These are phyloP conservation scores for Mamestra brassicae DNA, from an alignment of 2,888 invertebrate genomes.

Conservation along the genomic window DNA sequence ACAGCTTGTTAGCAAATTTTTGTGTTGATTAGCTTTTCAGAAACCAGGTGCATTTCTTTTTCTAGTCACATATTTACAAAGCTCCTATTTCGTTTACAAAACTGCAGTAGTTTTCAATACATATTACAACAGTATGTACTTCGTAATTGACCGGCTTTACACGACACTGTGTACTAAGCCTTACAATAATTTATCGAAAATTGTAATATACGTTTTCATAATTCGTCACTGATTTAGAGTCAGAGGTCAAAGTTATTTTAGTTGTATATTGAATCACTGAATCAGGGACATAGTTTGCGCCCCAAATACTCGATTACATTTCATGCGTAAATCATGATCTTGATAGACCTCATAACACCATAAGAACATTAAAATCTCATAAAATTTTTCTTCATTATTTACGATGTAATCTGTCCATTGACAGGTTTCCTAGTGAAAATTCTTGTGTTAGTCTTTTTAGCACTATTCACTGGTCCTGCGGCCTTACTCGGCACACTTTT, in stretches of 20 bases:
- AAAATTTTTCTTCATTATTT: conserved; percentile 49
- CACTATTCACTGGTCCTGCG: conserved; percentile 65
- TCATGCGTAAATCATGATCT: conserved; percentile 22
- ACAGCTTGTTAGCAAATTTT: not conserved
- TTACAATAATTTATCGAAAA: conserved; percentile 48
- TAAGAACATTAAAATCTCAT: conserved; percentile 47
- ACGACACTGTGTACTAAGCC: conserved; percentile 49
- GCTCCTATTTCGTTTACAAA: conserved; percentile 9
- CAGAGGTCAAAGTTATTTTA: conserved; percentile 42
- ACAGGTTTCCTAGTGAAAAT: conserved; percentile 80
- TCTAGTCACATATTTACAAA: conserved; percentile 4
- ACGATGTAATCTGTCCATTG: conserved; percentile 77
- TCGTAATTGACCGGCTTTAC: conserved; percentile 58
- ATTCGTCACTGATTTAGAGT: conserved; percentile 49
- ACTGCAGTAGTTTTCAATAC: conserved; percentile 28
- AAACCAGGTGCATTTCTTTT: conserved; percentile 7
- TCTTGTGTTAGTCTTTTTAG: conserved; percentile 77
- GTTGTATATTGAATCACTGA: conserved; percentile 8
- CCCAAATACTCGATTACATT: conserved; percentile 39
- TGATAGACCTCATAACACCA: conserved; percentile 36
- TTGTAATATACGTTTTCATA: conserved; percentile 45
- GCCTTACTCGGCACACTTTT: conserved; percentile 76
- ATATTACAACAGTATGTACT: conserved; percentile 32
- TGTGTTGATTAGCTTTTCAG: not conserved
- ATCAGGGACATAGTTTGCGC: conserved; percentile 12